Evolutionary conservation across 1,140 invertebrate species (phyloP), one percentile per base, ranked within the genome.

Genomic region (Cotesia vestalis): DNA sequence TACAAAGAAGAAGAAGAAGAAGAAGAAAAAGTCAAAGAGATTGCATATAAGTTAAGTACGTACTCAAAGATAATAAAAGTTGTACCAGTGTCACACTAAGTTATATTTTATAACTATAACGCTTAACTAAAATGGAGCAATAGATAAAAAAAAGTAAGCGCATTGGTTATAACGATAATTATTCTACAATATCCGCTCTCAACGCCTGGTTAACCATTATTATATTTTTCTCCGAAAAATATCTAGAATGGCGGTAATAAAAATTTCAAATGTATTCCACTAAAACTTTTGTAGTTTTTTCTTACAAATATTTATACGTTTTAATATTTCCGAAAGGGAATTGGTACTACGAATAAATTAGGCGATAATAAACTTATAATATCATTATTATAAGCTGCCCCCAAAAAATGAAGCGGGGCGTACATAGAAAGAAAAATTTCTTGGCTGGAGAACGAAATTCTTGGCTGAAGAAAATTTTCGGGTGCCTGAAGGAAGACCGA

Each of bases 41-140:
- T 72, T 72, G 70, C 60, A 66, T 72, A 72, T 66, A 72, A 72
- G 34, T 34, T 36, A 63, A 57, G 66, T 67, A 67, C 27, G 27
- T 53, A 66, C 53, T 72, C 52, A 9, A 66, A n/a, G 51, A 66
- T 55, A 72, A 63, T 72, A 55, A 36, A 55, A 64, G 63, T 36
- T 66, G 17, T 51, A 64, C 17, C 12, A 67, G 46, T 51, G 59
- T 57, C 70, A 53, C 60, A 55, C 66, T 66, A 72, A 20, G 46
- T 72, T 72, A 72, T 72, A 72, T 72, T 71, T 60, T 57, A 2
- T 17, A 40, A 53, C 71, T 67, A 62, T 72, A 72, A 72, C 20
- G 71, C 55, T 72, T 61, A 72, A 66, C 51, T 72, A 5, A 51
- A 66, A 46, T n/a, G 38, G 20, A 64, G 38, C 11, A 17, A 27